Base-by-base conservation (phyloP, 2,888 invertebrate genomes). In the Labia minor region DNA sequence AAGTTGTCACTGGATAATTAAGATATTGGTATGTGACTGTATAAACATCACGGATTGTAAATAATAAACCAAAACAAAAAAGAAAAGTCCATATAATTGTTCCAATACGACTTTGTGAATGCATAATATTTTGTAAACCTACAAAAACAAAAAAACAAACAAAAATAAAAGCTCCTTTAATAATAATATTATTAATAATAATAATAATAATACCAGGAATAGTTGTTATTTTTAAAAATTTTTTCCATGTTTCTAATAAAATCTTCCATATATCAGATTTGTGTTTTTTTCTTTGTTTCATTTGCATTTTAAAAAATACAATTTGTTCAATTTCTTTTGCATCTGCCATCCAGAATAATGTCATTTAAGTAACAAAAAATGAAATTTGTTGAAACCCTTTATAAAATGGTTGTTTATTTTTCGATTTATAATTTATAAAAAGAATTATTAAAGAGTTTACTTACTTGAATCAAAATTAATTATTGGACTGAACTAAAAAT, bases 1-100 rank as follows among this genome's bases (percentile, higher is more conserved):
- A 65, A 10, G 69, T 70, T 26, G 67, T 65, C 26, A 70, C 70
- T 26, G 70, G 70, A 61, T 70, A 70, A 19, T 66, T 37, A 8
- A 70, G 64, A 26, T 70, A 70, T 62, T 70, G 68, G 33, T 64
- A 21, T 37, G 68, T 68, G 14, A 66, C 66, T 18, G 67, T 65
- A 21, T 68, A 67, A 19, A 69, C 68, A 37, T 70, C 70, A 11
- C 69, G 67, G 18, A 68, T 66, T 19, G 70, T 70, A 37, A 66
- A 70, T 11, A 65, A 68, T 26, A 70, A 61, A 1, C 70, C 70
- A 19, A 70, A 37, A 21, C 65, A 16, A 19, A 70, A 67, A 14
- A 69, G 63, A 16, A 62, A 14, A 6, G 68, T 65, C 69, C 70
- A 70, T 6, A 66, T 21, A 19, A 61, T 19, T n/a, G 65, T 66